Percentiles rank a stretch among this genome's conserved stretches.
phyloP scores from a whole-genome alignment of 1,140 invertebrate species.

The Elysia chlorotica region DNA sequence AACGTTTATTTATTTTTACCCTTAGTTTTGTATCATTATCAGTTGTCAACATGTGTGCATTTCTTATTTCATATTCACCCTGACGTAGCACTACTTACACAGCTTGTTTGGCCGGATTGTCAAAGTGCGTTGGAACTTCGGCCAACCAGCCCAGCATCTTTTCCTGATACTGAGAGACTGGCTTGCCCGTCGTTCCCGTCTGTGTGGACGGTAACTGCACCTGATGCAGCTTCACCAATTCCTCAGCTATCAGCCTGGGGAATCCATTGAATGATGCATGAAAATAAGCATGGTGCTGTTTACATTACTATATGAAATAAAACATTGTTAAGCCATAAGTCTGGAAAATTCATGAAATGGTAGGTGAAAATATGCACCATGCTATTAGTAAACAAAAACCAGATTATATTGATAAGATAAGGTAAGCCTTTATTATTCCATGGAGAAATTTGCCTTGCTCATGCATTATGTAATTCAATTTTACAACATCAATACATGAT shows the following conservation, averaged over 20 bases:
- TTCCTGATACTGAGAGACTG: constrained; percentile 31
- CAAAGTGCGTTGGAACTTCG: constrained; percentile 40
- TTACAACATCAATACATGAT: too few species aligned
- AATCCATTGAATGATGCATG: background rate
- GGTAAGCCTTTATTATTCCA: too few species aligned
- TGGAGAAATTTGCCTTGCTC: too few species aligned
- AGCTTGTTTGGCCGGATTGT: constrained; percentile 40
- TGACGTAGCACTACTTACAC: too few species aligned
- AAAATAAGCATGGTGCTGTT: too few species aligned
- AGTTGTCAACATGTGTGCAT: too few species aligned
- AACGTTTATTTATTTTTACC: too few species aligned
- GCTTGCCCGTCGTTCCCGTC: background rate
- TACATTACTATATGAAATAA: too few species aligned
- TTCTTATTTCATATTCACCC: too few species aligned
- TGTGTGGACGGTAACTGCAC: constrained; percentile 21
- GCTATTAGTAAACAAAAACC: background rate
- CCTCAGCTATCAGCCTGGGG: constrained; percentile 53
- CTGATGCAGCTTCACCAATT: constrained; percentile 49
- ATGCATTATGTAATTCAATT: too few species aligned
- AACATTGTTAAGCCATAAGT: background rate
- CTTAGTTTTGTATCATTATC: too few species aligned
- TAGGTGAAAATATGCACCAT: background rate
- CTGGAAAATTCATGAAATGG: background rate
- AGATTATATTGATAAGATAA: background rate
- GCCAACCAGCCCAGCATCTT: constrained; percentile 39